A percentile compares a stretch with the other conserved stretches of the same genome.
Evolutionary conservation across 2,888 invertebrate genomes (phyloP).

Genomic region (Sphaeridia pumilis): DNA sequence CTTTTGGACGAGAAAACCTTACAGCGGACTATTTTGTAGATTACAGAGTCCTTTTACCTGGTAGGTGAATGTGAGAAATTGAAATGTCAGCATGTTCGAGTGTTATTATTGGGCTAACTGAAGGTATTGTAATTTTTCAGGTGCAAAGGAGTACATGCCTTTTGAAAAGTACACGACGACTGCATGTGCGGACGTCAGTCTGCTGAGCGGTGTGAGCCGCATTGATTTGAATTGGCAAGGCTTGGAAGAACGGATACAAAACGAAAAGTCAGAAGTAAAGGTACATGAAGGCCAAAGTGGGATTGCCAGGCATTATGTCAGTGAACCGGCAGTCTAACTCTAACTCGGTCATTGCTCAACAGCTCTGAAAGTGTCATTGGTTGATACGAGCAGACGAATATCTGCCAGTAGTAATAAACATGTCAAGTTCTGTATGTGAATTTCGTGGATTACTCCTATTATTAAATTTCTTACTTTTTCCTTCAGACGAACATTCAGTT

Average conservation of each 20-base stretch:
- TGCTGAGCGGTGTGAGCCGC: slow-evolving; percentile 60
- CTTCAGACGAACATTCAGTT: no score
- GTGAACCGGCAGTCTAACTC: slow-evolving; percentile 22
- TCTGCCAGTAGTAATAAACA: no score
- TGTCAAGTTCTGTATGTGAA: no score
- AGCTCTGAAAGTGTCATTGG: no score
- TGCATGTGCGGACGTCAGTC: slow-evolving; percentile 52
- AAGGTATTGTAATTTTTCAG: slow-evolving; percentile 2
- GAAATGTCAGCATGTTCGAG: not conserved
- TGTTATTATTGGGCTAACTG: not conserved
- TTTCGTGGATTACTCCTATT: no score
- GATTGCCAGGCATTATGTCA: slow-evolving; percentile 25
- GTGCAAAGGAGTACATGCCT: slow-evolving; percentile 11
- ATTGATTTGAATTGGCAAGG: slow-evolving; percentile 37
- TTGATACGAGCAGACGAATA: no score
- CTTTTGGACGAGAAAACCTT: slow-evolving; percentile 46
- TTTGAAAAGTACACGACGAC: slow-evolving; percentile 11
- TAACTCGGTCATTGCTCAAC: no score
- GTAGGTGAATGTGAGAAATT: slow-evolving; percentile 39
- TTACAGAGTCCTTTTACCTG: slow-evolving; percentile 60
- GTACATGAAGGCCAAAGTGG: slow-evolving; percentile 31
- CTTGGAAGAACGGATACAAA: slow-evolving; percentile 21
- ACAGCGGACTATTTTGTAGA: slow-evolving; percentile 54
- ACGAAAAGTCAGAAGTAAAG: slow-evolving; percentile 15
- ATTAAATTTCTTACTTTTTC: no score